Base-by-base conservation (phyloP, 2,113 vertebrate genomes). In the Mobula birostris region DNA sequence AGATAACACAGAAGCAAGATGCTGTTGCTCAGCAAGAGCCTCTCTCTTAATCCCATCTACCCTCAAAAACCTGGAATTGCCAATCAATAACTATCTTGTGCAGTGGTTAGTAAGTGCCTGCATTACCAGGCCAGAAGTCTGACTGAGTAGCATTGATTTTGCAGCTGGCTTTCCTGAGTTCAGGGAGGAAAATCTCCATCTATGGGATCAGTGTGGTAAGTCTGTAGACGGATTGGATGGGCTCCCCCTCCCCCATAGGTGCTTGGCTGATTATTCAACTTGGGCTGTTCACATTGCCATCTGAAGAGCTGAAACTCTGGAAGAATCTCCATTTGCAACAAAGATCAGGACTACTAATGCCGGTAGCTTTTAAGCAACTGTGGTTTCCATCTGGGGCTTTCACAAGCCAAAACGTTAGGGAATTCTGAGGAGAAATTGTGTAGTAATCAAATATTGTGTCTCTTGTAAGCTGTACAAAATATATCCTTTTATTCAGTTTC, bases 401-500 rank as follows among this genome's bases (percentile, higher is more conserved):
- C 61, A 29, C 14, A 12, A 83, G 15, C 61, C 48, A n/a, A 17
- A 90, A 90, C 15, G 1, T 32, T 74, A 74, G 72, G 70, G 85
- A 19, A 6, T 24, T 3, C n/a, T 90, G n/a, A 29, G 82, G 58
- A 48, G 48, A 27, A 24, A 3, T 11, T 24, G 56, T 29, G 58
- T 21, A 85, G 58, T 29, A 29, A 56, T 85, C 24, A 85, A 58
- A 85, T 85, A 85, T 56, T 85, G 56, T 85, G 85, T 90, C n/a
- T 63, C 61, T 90, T 63, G 58, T n/a, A 68, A 90, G 85, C 85
- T 90, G 85, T 32, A 83, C 48, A 83, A 83, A 83, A 66, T 19
- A 90, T 90, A 66, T 90, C 19, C 63, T 83, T 90, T 66, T 90
- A 90, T 90, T 90, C 66, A 32, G 61, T n/a, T n/a, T 19, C n/a